phyloP scores from a whole-genome alignment of 2,113 vertebrate genomes.

The Xerus inauris region DNA sequence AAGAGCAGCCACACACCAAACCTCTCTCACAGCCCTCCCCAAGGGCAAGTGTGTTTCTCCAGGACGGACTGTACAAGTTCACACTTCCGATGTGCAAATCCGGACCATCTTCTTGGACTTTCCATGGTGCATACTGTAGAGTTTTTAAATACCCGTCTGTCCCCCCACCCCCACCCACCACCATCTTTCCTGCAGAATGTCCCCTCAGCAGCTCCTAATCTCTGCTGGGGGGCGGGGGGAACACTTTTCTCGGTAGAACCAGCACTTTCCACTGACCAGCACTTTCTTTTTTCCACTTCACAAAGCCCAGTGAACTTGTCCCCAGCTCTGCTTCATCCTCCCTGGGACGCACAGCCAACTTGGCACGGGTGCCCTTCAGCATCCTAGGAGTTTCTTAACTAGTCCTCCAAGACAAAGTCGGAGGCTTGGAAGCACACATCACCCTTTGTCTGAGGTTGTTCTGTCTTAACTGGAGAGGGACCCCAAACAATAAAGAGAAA shows the following conservation, averaged over 20 bases:
- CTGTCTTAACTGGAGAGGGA: conserved; percentile 42
- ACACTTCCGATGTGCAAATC: conserved; percentile 50
- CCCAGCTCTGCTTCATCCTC: conserved; percentile 56
- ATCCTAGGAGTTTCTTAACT: conserved; percentile 75
- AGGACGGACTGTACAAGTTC: conserved; percentile 19
- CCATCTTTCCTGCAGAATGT: conserved; percentile 71
- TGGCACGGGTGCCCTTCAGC: conserved; percentile 62
- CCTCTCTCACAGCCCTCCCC: conserved; percentile 74
- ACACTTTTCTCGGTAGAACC: conserved; percentile 56
- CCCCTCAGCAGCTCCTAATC: conserved; percentile 57
- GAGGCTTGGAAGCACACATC: conserved; percentile 9
- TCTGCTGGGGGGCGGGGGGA: conserved; percentile 11
- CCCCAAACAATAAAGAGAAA: conserved; percentile 28
- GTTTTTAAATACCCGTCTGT: conserved; percentile 37
- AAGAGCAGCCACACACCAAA: conserved; percentile 81
- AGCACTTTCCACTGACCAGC: conserved; percentile 71
- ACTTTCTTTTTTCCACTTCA: conserved; percentile 73
- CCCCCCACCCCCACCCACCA: conserved; percentile 16
- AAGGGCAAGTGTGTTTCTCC: conserved; percentile 63
- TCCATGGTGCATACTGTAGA: neutral
- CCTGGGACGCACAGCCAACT: conserved; percentile 54
- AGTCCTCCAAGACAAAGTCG: conserved; percentile 71
- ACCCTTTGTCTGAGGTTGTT: conserved; percentile 54
- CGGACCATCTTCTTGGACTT: conserved; percentile 34
- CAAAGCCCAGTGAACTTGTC: conserved; percentile 73